phyloP scores from a whole-genome alignment of 1,140 invertebrate genomes.

The Drosophila rufa region DNA sequence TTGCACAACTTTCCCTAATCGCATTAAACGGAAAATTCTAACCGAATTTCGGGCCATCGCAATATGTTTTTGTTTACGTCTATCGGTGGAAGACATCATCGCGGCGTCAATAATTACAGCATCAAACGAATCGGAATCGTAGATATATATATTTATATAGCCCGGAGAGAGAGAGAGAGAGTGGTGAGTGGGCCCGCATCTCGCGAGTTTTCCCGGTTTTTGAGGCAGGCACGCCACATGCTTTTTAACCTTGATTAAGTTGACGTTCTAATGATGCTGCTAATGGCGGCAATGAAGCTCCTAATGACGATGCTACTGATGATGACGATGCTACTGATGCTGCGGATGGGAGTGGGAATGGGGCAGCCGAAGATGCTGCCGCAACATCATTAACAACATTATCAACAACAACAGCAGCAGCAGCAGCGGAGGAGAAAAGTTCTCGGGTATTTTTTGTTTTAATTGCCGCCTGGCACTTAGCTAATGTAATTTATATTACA shows the following conservation, averaged over 20 bases:
- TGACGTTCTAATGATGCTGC: slow-evolving; percentile 78
- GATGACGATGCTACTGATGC: slow-evolving; percentile 28
- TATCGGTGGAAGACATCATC: slow-evolving; percentile 13
- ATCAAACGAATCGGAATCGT: slow-evolving; percentile 31
- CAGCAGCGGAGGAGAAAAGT: slow-evolving; percentile 24
- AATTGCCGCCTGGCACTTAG: slow-evolving; percentile 84
- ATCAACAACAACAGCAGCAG: slow-evolving; percentile 27
- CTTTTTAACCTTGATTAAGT: slow-evolving; percentile 81
- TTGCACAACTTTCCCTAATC: slow-evolving; percentile 64
- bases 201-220: slow-evolving; percentile 22
- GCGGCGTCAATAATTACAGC: slow-evolving; percentile 59
- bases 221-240: slow-evolving; percentile 59
- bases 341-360: slow-evolving; percentile 8
- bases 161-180: neutral
- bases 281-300: slow-evolving; percentile 63
- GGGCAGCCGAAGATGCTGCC: slow-evolving; percentile 47
- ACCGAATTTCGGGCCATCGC: slow-evolving; percentile 27
- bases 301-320: slow-evolving; percentile 42
- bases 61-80: slow-evolving; percentile 42
- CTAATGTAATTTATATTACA: slow-evolving; percentile 85
- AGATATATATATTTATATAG: slow-evolving; percentile 27
- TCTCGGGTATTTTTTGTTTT: slow-evolving; percentile 62
- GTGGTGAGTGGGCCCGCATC: slow-evolving; percentile 19
- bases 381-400: slow-evolving; percentile 76
- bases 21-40: slow-evolving; percentile 39